Base-by-base conservation (phyloP, 1,140 invertebrate genomes). In the Bombus vancouverensis region DNA sequence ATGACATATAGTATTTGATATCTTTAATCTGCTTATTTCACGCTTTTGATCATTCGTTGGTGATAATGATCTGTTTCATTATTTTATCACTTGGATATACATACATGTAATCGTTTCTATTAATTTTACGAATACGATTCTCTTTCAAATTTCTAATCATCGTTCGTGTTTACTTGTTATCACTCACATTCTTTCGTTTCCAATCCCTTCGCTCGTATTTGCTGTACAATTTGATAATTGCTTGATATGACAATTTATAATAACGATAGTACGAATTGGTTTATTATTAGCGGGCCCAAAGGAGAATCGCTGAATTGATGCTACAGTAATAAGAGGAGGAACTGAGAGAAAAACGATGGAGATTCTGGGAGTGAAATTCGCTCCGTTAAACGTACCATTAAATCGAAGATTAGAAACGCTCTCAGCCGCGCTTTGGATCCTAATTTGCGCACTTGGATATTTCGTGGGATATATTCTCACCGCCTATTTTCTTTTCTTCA, bases 371-470 rank as follows among this genome's bases (percentile, higher is more conserved):
- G 22, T 57, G 8, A 57, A 57, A 22, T 57, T 57, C 53, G 0
- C 53, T 2, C 22, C 53, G 22, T 25, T 57, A 25, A 57, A 3
- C 0, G 22, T 25, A 10, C 8, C 22, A 25, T 57, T 57, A 9
- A 25, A 10, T 8, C 8, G 53, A 57, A 25, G 22, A 25, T 57
- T 57, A 25, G 53, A 57, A 57, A 57, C 53, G 2, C 22, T 57
- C 25, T 8, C 22, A 57, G 53, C 97, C 0, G 95, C 96, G 0
- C 94, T 95, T 57, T 57, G 2, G 22, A 0, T 3, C 3, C 0
- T 57, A 57, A 93, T 96, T 5, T 96, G 97, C 37, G 94, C 97
- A 6, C 96, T 9, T 57, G 96, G 97, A 8, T 96, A 97, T 73
- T 92, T 95, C 0, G 0, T 0, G 3, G 92, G 94, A 32, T 95